Base-by-base conservation (phyloP, 2,113 vertebrate genomes). In the Seriola dumerili region DNA sequence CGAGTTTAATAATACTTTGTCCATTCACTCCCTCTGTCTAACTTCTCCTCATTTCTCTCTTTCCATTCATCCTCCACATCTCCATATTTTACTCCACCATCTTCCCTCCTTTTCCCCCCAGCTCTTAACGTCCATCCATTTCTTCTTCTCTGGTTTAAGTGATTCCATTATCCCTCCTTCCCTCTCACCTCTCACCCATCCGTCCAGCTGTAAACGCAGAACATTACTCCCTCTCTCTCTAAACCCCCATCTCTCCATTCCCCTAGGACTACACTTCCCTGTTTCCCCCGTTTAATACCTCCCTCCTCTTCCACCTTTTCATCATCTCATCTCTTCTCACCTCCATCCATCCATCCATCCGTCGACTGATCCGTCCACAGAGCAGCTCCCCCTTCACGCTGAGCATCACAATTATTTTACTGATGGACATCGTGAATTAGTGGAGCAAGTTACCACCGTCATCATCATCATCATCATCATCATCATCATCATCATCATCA, bases 341-440 rank as follows among this genome's bases (percentile, higher is more conserved):
- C 23, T 52, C 32, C 32, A 69, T 75, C 44, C 42, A 67, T 65
- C 57, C 52, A 23, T 69, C 38, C 13, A 8, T 76, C 42, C 42
- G 19, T 73, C 75, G 55, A n/a, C 3, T 6, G 4, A 36, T 36
- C 34, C 34, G 6, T 36, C 34, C 34, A 6, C 34, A 36, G 34
- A 4, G 5, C 48, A 36, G 58, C 70, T 32, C 74, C 34, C 50
- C 5, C 40, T 5, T 82, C 57, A 25, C 76, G 70, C 78, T 79
- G 71, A 85, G 57, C 57, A 6, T n/a, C 4, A 46, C 74, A 73
- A 21, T 80, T 72, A 61, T 89, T 86, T 80, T 83, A 92, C 88
- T 40, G 85, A 92, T 70, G 70, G 14, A 19, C 61, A 44, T 42
- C 59, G 63, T 85, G 81, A 81, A 90, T 92, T 80, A 80, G 74